phyloP scores from a whole-genome alignment of 2,797 vertebrate genomes.

The Lepus oiostolus region DNA sequence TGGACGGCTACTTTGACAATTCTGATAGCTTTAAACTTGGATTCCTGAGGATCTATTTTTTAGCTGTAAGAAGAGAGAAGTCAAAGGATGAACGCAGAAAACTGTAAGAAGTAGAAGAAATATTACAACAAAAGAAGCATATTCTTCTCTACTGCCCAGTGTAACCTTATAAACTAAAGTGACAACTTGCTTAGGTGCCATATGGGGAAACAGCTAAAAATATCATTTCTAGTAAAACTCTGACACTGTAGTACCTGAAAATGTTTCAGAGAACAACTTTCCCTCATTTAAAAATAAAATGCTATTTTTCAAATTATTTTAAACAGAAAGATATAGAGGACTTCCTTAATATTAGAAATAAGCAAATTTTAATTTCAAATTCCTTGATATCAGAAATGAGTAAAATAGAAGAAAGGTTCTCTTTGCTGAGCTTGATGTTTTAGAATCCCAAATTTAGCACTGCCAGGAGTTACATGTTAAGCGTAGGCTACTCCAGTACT shows the following conservation, averaged over 20 bases:
- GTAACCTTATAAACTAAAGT: conserved; percentile 39
- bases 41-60: conserved; percentile 70
- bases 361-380: conserved; percentile 38
- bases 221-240: conserved; percentile 55
- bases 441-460: conserved; percentile 67
- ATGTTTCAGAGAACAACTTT: conserved; percentile 83
- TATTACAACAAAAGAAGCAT: conserved; percentile 74
- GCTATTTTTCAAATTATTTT: conserved; percentile 59
- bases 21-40: conserved; percentile 65
- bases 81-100: conserved; percentile 79
- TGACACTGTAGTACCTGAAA: conserved; percentile 71
- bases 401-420: conserved; percentile 72
- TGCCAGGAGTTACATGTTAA: conserved; percentile 74
- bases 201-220: conserved; percentile 52
- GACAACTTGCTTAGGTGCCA: conserved; percentile 43
- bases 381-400: conserved; percentile 66
- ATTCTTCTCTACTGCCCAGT: conserved; percentile 80
- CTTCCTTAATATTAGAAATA: conserved; percentile 67
- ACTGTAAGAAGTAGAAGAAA: conserved; percentile 71
- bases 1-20: conserved; percentile 61
- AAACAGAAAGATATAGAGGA: conserved; percentile 60
- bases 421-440: conserved; percentile 64
- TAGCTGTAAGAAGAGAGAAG: conserved; percentile 79
- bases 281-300: conserved; percentile 72
- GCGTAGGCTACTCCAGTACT: conserved; percentile 57